Conservation (phyloP, 2,113 vertebrate species). For the Microcebus lehilahytsara region DNA sequence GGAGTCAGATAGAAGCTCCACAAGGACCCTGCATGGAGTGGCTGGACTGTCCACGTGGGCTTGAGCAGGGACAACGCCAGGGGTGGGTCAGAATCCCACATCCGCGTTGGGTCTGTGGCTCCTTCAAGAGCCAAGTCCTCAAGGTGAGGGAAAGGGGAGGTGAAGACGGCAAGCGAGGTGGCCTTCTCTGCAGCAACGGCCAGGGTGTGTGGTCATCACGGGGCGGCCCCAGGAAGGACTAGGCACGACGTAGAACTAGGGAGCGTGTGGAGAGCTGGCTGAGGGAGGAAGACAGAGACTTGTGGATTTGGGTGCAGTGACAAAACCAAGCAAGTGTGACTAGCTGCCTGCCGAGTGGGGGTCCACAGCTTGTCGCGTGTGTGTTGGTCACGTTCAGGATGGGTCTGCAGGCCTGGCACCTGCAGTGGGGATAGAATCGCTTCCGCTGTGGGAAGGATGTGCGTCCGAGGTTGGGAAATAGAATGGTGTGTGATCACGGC, state of each 20-base stretch:
- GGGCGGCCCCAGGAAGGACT: not conserved
- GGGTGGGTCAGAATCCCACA: not conserved
- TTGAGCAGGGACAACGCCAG: not conserved
- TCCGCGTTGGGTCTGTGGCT: rapidly evolving
- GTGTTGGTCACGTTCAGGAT: rapidly evolving
- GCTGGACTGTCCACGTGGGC: too few relatives aligned
- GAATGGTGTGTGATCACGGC: not conserved
- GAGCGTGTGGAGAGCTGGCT: rapidly evolving
- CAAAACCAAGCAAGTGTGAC: rapidly evolving
- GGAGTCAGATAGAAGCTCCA: not conserved
- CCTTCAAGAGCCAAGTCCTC: not conserved
- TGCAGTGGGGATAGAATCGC: rapidly evolving
- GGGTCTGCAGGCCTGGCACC: not conserved
- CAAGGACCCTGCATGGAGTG: not conserved
- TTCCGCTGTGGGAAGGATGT: not conserved
- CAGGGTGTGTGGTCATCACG: not conserved
- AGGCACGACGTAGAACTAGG: rapidly evolving
- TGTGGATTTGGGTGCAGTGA: not conserved
- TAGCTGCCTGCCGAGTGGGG: rapidly evolving
- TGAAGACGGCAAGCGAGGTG: not conserved
- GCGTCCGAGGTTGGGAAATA: not conserved
- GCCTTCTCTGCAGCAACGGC: rapidly evolving
- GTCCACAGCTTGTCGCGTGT: rapidly evolving
- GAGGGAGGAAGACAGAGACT: too few relatives aligned
- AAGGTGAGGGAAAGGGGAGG: not conserved